These are phyloP conservation scores for Sturnira hondurensis DNA, from an alignment of 2,113 vertebrate species.

Conservation along the genomic window DNA sequence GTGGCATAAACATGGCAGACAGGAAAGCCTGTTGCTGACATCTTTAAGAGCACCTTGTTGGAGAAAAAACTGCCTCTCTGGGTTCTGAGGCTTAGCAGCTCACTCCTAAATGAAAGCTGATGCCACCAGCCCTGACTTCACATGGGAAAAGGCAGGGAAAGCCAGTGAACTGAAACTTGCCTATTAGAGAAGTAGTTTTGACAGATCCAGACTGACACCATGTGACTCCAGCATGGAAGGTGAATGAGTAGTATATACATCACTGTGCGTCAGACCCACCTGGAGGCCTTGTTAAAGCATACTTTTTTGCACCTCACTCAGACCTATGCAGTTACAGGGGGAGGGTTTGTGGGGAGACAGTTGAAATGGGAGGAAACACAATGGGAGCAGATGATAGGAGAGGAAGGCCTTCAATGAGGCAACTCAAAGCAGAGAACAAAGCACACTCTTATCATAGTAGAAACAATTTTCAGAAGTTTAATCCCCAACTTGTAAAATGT, in stretches of 20 bases:
- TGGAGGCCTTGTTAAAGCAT: no score
- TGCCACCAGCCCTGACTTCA: background rate
- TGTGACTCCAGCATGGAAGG: background rate
- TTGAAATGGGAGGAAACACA: background rate
- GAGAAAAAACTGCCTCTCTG: background rate
- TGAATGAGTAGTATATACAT: fast-evolving
- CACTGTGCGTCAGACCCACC: no score
- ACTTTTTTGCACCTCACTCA: background rate
- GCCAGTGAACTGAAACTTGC: no score
- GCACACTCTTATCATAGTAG: background rate
- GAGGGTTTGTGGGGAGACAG: no score
- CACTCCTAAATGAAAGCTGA: background rate
- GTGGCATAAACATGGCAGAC: background rate
- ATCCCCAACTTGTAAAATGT: background rate
- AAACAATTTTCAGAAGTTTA: background rate
- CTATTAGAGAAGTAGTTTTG: background rate
- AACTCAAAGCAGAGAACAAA: background rate
- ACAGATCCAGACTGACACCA: background rate
- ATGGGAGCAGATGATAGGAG: background rate
- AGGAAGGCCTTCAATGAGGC: background rate
- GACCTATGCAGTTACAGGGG: background rate
- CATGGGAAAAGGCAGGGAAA: background rate
- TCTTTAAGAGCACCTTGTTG: background rate
- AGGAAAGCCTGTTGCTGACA: background rate
- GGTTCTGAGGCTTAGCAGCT: background rate